A percentile compares a stretch with the other conserved stretches of the same genome.
Conservation (phyloP, 2,113 vertebrate genomes). For the Gnathonemus longibarbis region DNA sequence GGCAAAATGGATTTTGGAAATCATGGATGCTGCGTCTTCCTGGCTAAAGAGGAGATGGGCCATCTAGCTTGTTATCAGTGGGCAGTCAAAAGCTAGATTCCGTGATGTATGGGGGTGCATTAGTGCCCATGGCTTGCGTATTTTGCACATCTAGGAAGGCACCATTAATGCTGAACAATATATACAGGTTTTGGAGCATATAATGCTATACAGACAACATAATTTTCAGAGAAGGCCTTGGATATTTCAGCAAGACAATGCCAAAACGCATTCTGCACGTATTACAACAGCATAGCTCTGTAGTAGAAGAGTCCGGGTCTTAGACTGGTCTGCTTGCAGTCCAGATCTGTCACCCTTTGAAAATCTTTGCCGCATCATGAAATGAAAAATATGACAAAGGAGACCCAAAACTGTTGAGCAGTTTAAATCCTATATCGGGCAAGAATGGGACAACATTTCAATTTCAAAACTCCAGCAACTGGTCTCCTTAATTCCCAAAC, state of each 20-base stretch:
- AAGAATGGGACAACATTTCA: neutral
- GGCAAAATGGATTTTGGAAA: neutral
- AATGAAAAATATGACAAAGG: neutral
- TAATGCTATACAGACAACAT: neutral
- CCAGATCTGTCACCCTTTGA: neutral
- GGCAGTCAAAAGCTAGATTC: neutral
- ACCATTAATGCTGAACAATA: neutral
- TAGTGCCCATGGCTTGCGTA: neutral
- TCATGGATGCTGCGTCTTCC: neutral
- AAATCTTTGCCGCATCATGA: neutral
- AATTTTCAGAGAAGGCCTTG: neutral
- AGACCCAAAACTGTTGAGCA: neutral
- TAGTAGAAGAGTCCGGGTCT: neutral
- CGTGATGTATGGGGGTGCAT: neutral
- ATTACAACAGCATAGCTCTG: neutral
- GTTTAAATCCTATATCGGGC: neutral
- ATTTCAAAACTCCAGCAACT: neutral
- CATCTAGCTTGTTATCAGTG: neutral
- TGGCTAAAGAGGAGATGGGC: neutral
- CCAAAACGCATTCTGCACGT: neutral
- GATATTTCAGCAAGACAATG: neutral
- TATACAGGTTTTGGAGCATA: neutral
- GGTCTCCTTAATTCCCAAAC: neutral
- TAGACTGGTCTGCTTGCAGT: neutral
- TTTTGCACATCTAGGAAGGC: neutral